Evolutionary conservation across 2,888 invertebrate genomes (phyloP).

Genomic region (Steromphala cineraria): DNA sequence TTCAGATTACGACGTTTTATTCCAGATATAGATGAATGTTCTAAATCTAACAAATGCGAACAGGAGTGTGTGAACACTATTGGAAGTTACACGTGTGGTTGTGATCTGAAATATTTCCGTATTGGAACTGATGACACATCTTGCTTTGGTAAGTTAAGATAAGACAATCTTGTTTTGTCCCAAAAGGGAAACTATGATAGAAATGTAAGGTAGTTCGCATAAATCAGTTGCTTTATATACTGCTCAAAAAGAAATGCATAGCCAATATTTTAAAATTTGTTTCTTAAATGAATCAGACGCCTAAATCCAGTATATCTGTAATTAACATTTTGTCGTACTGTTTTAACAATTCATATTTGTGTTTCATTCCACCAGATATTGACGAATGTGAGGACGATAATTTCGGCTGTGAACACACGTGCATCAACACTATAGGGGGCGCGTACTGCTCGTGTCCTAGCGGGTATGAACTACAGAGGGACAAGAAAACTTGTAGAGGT

Average conservation of each 20-base stretch:
- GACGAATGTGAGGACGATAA: conserved; percentile 36
- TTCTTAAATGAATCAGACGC: too few species aligned
- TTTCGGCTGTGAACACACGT: conserved; percentile 43
- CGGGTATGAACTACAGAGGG: conserved; percentile 29
- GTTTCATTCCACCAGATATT: conserved; percentile 32
- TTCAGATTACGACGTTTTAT: not conserved
- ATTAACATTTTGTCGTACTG: too few species aligned
- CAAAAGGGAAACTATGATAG: too few species aligned
- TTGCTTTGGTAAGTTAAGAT: conserved; percentile 47
- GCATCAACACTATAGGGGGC: conserved; percentile 40
- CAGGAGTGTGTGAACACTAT: conserved; percentile 56
- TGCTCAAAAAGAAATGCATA: too few species aligned
- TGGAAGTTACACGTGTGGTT: conserved; percentile 58
- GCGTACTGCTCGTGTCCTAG: conserved; percentile 44
- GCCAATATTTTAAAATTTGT: too few species aligned
- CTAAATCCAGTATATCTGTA: too few species aligned
- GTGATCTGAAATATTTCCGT: conserved; percentile 48
- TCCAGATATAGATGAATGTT: conserved; percentile 62
- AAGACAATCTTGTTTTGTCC: too few species aligned
- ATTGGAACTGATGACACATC: conserved; percentile 40
- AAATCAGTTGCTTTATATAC: too few species aligned
- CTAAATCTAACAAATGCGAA: conserved; percentile 38
- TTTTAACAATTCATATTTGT: too few species aligned
- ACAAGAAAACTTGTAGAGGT: conserved; percentile 35
- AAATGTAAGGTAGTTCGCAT: too few species aligned